Conservation (phyloP, 2,888 invertebrate species). For the Acleris literana region DNA sequence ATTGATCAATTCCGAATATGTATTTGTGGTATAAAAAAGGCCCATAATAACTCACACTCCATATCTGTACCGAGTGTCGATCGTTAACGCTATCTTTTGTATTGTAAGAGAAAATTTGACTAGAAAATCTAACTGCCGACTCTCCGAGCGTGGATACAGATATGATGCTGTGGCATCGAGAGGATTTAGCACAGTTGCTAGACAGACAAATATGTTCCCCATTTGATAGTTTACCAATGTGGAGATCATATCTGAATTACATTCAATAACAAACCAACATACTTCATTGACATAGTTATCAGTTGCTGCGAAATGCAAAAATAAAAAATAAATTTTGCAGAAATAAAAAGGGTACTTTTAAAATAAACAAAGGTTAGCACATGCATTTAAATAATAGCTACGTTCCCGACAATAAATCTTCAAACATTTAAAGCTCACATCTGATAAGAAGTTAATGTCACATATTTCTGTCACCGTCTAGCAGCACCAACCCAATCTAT, state of each 20-base stretch:
- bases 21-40: conserved; percentile 55
- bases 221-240: conserved; percentile 37
- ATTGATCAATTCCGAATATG: conserved; percentile 26
- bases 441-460: too few species aligned
- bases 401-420: too few species aligned
- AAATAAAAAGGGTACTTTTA: neutral
- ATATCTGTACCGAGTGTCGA: conserved; percentile 75
- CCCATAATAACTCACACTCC: conserved; percentile 69
- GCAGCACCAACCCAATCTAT: too few species aligned
- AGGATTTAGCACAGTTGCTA: conserved; percentile 56
- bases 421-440: too few species aligned
- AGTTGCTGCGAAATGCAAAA: conserved; percentile 20
- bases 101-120: conserved; percentile 74
- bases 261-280: conserved; percentile 21
- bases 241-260: conserved; percentile 59
- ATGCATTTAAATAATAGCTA: too few species aligned
- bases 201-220: conserved; percentile 62
- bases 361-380: neutral
- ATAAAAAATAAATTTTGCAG: neutral
- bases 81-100: conserved; percentile 37
- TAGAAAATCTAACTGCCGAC: conserved; percentile 59
- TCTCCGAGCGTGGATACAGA: conserved; percentile 72
- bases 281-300: conserved; percentile 35
- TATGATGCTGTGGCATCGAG: conserved; percentile 74
- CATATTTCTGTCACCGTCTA: too few species aligned